A percentile compares a stretch with the other conserved stretches of the same genome.
Evolutionary conservation across 2,888 invertebrate species (phyloP).

Genomic region (Lacanobia oleracea): DNA sequence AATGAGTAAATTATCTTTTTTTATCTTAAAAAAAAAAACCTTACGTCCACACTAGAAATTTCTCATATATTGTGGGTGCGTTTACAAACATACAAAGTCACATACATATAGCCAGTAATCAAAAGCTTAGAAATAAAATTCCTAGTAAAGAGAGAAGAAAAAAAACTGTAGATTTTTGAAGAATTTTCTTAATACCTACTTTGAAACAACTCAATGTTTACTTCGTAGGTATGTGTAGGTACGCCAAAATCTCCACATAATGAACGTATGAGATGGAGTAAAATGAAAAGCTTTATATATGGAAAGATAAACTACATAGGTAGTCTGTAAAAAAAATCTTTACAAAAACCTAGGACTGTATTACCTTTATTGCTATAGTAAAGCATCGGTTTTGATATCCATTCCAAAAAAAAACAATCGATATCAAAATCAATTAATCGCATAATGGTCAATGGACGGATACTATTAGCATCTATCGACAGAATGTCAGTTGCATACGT

Average conservation of each 20-base stretch:
- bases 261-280: not conserved
- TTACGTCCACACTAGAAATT: too few relatives aligned
- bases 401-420: not conserved
- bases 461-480: conserved; percentile 78
- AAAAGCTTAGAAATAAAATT: not conserved
- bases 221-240: not conserved
- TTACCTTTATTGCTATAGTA: not conserved
- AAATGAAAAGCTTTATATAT: not conserved
- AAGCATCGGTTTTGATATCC: not conserved
- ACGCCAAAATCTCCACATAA: not conserved
- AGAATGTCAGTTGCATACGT: conserved; percentile 81
- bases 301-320: not conserved
- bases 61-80: too few relatives aligned
- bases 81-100: too few relatives aligned
- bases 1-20: too few relatives aligned
- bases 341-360: not conserved
- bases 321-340: not conserved
- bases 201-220: not conserved
- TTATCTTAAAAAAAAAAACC: too few relatives aligned
- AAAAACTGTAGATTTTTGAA: not conserved
- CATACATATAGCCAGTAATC: not conserved
- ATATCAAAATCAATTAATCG: conserved; percentile 75
- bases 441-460: conserved; percentile 71
- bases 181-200: not conserved
- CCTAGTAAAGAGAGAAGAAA: too few relatives aligned